These are phyloP conservation scores for Apogon talboti DNA, from an alignment of 2,797 vertebrate genomes.

Conservation along the genomic window DNA sequence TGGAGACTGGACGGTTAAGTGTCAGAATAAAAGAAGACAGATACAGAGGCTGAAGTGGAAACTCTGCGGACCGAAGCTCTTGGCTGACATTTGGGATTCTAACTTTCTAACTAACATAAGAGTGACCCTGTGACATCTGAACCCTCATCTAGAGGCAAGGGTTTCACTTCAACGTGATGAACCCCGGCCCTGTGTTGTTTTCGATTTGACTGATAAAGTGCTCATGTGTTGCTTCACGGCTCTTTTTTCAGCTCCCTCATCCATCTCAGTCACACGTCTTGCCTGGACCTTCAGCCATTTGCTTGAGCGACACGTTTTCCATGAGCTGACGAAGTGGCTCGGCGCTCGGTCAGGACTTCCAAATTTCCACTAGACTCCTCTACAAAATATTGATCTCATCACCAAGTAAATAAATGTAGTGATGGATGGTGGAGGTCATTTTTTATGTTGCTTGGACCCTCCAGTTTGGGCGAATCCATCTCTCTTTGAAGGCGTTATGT, in stretches of 20 bases:
- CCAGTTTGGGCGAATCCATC: slow-evolving; percentile 46
- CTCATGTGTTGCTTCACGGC: slow-evolving; percentile 41
- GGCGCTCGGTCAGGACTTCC: slow-evolving; percentile 25
- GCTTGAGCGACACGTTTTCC: slow-evolving; percentile 60
- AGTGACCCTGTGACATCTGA: slow-evolving; percentile 42
- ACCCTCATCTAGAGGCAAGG: slow-evolving; percentile 32
- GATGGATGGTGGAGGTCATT: slow-evolving; percentile 53
- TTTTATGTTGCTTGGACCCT: slow-evolving; percentile 33
- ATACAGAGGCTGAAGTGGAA: not conserved
- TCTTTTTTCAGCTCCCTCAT: slow-evolving; percentile 43
- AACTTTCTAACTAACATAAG: slow-evolving; percentile 29
- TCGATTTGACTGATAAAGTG: slow-evolving; percentile 50
- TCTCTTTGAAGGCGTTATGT: slow-evolving; percentile 35
- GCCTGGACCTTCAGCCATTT: slow-evolving; percentile 39
- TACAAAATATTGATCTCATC: slow-evolving; percentile 62
- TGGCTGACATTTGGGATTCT: slow-evolving; percentile 73
- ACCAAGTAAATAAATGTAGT: slow-evolving; percentile 50
- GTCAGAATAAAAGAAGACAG: slow-evolving; percentile 9
- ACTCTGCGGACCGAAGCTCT: slow-evolving; percentile 29
- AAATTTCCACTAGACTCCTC: slow-evolving; percentile 54
- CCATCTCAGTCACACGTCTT: slow-evolving; percentile 38
- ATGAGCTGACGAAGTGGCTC: slow-evolving; percentile 50
- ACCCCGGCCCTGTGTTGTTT: slow-evolving; percentile 18
- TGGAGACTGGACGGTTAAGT: not conserved
- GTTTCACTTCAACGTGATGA: slow-evolving; percentile 51